Evolutionary conservation across 2,113 vertebrate species (phyloP).

Genomic region (Pterocles gutturalis): DNA sequence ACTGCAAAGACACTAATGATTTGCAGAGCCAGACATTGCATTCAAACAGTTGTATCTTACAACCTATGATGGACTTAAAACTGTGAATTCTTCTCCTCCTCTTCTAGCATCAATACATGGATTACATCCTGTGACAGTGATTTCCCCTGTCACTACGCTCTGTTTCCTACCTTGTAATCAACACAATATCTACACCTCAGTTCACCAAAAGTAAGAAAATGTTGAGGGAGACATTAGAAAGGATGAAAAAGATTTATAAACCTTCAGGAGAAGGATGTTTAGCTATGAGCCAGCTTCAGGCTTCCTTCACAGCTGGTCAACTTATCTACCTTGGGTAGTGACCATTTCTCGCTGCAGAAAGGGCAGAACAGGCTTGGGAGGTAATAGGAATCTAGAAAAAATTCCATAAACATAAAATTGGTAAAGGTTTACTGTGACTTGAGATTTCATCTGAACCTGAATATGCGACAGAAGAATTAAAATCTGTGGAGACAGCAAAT

Average conservation of each 20-base stretch:
- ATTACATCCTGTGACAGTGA: background rate
- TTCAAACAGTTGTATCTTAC: background rate
- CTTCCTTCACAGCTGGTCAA: background rate
- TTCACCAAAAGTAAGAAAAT: background rate
- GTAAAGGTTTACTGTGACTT: background rate
- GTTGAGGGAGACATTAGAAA: rapidly evolving
- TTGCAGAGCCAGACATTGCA: background rate
- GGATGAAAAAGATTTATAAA: background rate
- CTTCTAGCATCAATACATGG: background rate
- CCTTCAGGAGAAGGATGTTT: background rate
- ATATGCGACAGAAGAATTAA: background rate
- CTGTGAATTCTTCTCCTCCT: background rate
- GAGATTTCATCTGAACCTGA: background rate
- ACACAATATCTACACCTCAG: background rate
- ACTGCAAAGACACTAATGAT: background rate
- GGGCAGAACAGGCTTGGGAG: background rate
- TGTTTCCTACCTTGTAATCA: background rate
- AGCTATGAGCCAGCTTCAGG: background rate
- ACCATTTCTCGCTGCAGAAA: background rate
- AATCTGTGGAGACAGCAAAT: background rate
- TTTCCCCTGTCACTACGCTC: background rate
- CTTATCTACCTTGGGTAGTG: background rate
- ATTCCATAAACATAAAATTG: background rate
- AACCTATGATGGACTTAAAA: background rate
- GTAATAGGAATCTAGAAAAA: background rate